Evolutionary conservation across 2,797 vertebrate species (phyloP).

Genomic region (Ctenochaetus hawaiiensis): DNA sequence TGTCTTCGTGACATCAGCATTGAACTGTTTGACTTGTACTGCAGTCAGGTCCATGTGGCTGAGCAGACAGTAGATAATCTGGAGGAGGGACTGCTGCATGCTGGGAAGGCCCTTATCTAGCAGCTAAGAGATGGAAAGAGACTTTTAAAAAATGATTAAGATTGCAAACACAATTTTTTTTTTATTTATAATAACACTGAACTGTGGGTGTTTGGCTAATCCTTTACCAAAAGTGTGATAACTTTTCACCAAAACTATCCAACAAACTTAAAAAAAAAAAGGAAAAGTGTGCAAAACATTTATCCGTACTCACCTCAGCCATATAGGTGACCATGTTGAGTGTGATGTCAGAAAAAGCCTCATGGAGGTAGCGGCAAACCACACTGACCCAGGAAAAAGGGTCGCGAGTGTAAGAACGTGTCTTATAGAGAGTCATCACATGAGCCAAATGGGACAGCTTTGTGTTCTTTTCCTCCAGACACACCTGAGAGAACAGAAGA

Average conservation of each 20-base stretch:
- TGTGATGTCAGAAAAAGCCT: conserved; percentile 95
- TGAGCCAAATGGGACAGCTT: conserved; percentile 97
- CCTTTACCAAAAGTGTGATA: background rate
- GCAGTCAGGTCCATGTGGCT: conserved; percentile 96
- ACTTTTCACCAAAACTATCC: background rate
- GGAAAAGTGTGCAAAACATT: background rate
- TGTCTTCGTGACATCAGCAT: conserved; percentile 95
- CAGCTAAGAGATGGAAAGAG: conserved; percentile 81
- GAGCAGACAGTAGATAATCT: conserved; percentile 97
- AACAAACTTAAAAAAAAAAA: background rate
- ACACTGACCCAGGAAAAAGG: conserved; percentile 98
- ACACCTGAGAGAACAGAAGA: conserved; percentile 86
- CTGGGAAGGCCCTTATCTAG: conserved; percentile 96
- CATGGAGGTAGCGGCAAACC: conserved; percentile 97
- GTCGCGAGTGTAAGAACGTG: conserved; percentile 96
- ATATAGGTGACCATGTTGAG: conserved; percentile 98
- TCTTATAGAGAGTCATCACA: conserved; percentile 99
- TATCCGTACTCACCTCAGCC: conserved; percentile 88
- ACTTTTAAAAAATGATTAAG: conserved; percentile 6
- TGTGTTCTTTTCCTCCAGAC: conserved; percentile 95
- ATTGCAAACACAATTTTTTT: background rate
- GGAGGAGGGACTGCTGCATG: conserved; percentile 97
- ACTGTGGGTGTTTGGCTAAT: background rate
- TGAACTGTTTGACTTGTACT: conserved; percentile 96
- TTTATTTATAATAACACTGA: background rate